These are phyloP conservation scores for Notothenia coriiceps DNA, from an alignment of 2,113 vertebrate species.

Conservation along the genomic window DNA sequence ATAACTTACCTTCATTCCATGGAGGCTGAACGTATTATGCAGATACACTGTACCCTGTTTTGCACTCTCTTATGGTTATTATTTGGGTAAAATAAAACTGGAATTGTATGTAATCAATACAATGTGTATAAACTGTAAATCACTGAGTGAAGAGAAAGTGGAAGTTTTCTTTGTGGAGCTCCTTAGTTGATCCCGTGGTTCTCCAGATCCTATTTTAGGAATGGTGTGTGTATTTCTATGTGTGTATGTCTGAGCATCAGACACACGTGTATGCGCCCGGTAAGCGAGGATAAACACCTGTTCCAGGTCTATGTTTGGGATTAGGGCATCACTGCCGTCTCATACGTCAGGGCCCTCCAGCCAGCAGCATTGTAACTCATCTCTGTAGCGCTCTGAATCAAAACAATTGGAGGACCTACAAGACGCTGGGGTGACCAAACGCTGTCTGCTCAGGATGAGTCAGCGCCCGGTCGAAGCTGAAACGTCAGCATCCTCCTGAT, in stretches of 20 bases:
- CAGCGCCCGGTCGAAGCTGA: conserved; percentile 41
- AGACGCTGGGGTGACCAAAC: conserved; percentile 37
- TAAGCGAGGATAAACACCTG: conserved; percentile 56
- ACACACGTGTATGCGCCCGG: conserved; percentile 3
- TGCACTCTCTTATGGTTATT: no score
- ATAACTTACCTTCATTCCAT: no score
- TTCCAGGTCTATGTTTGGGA: conserved; percentile 50
- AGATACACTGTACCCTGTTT: no score
- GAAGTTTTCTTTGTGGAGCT: neutral
- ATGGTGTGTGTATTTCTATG: neutral
- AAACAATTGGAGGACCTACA: conserved; percentile 38
- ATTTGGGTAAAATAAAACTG: neutral
- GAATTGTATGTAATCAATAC: neutral
- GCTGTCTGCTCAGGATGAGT: conserved; percentile 54
- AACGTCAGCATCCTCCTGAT: conserved; percentile 18
- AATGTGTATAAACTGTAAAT: conserved; percentile 16
- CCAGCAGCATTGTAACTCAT: conserved; percentile 38
- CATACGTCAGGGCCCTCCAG: conserved; percentile 49
- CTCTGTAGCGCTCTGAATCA: conserved; percentile 34
- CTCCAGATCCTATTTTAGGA: conserved; percentile 36
- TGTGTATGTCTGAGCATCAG: conserved; percentile 16
- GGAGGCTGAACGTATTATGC: no score
- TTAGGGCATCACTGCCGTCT: conserved; percentile 49
- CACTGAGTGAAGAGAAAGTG: neutral
- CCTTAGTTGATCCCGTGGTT: neutral